These are phyloP conservation scores for Turritopsis dohrnii DNA, from an alignment of 30 jellyfish, hydroid and myxozoan genomes.

Conservation along the genomic window DNA sequence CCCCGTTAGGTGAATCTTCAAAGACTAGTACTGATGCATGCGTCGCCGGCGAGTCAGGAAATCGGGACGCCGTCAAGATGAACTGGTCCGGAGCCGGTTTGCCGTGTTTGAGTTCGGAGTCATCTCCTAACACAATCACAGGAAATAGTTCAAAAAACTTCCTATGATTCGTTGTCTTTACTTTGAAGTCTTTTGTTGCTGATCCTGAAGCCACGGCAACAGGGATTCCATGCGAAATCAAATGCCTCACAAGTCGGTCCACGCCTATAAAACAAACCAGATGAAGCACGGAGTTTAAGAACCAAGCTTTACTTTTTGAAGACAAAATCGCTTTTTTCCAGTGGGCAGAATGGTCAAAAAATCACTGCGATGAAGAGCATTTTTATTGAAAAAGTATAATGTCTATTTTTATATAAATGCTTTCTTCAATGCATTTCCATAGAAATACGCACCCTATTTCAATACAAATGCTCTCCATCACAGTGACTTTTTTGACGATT, in stretches of 20 bases:
- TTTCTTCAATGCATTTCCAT: no score
- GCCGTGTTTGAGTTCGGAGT: constrained; percentile 72
- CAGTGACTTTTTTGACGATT: no score
- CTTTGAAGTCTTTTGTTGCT: constrained; percentile 42
- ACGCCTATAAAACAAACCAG: constrained; percentile 50
- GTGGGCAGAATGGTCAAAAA: no score
- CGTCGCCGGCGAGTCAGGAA: constrained; percentile 44
- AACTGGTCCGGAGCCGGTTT: constrained; percentile 87
- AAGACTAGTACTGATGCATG: constrained; percentile 46
- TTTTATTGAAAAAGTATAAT: no score
- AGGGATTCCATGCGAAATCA: constrained; percentile 49
- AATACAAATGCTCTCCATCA: no score
- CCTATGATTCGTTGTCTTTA: constrained; percentile 63
- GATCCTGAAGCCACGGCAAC: constrained; percentile 95
- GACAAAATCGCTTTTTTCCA: no score
- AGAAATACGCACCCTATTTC: no score
- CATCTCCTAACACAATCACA: constrained; percentile 63
- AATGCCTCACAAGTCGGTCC: constrained; percentile 58
- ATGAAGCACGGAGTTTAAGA: no score
- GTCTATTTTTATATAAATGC: no score
- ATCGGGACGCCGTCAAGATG: constrained; percentile 55
- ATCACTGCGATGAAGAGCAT: no score
- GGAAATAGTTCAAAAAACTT: constrained; percentile 66
- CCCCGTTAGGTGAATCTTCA: constrained; percentile 98
- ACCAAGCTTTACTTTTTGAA: no score